phyloP scores from a whole-genome alignment of 2,888 invertebrate genomes.

The Punctoribates punctum region DNA sequence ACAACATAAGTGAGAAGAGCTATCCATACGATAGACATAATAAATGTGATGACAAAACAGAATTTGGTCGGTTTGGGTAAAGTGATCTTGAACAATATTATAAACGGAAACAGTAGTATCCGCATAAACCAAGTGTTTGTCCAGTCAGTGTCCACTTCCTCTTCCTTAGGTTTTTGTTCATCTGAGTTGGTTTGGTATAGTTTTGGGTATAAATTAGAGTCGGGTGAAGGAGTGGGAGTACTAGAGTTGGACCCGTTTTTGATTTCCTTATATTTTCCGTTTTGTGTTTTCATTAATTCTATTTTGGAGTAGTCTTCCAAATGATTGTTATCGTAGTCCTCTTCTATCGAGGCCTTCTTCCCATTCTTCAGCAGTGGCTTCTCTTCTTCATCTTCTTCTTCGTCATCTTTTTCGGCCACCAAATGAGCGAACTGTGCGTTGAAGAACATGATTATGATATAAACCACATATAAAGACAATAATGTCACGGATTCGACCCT shows the following conservation, averaged over 20 bases:
- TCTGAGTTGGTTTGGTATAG: neutral
- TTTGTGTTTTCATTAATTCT: slow-evolving; percentile 31
- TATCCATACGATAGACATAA: slow-evolving; percentile 92
- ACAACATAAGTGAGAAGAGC: slow-evolving; percentile 85
- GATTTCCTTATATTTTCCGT: slow-evolving; percentile 40
- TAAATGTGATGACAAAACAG: slow-evolving; percentile 73
- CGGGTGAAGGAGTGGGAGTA: neutral
- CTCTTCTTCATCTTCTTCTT: slow-evolving; percentile 6
- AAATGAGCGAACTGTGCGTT: slow-evolving; percentile 47
- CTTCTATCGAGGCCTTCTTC: slow-evolving; percentile 12
- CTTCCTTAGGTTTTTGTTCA: neutral
- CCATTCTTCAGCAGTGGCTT: neutral
- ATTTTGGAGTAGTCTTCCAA: slow-evolving; percentile 38
- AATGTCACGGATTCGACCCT: slow-evolving; percentile 49
- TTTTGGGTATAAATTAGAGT: slow-evolving; percentile 8
- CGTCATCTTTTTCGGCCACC: slow-evolving; percentile 44
- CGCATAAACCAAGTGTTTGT: slow-evolving; percentile 24
- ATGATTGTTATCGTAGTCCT: slow-evolving; percentile 26
- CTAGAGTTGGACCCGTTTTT: neutral
- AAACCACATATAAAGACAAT: slow-evolving; percentile 47
- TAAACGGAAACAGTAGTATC: slow-evolving; percentile 33
- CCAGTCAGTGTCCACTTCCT: slow-evolving; percentile 35
- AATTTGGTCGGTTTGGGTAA: slow-evolving; percentile 38
- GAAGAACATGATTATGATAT: slow-evolving; percentile 48
- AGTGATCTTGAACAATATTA: slow-evolving; percentile 37